A percentile compares a stretch with the other conserved stretches of the same genome.
Conservation (phyloP, 2,888 invertebrate genomes). For the Quadriops clusia region DNA sequence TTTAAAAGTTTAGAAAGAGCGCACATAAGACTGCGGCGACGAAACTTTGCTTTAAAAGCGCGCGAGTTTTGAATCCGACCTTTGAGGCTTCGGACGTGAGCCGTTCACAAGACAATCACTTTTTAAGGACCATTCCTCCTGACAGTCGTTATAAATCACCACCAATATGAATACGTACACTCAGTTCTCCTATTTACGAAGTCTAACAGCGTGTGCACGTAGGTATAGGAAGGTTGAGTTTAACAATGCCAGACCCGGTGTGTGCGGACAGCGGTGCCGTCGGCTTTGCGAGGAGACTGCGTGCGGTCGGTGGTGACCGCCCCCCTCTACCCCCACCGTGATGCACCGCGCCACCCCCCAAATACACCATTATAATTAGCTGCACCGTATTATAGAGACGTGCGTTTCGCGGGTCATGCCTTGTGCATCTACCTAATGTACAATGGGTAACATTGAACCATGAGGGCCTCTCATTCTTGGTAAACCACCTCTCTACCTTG, state of each 20-base stretch:
- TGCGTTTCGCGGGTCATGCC: background rate
- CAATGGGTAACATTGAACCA: no score
- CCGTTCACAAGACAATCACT: no score
- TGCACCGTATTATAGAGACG: conserved; percentile 13
- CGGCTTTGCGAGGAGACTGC: conserved; percentile 36
- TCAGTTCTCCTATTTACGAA: no score
- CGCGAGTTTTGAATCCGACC: no score
- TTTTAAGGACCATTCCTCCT: no score
- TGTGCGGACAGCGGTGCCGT: conserved; percentile 38
- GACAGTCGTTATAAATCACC: no score
- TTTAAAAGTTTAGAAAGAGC: no score
- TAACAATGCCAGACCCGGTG: conserved; percentile 30
- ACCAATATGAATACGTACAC: conserved; percentile 1
- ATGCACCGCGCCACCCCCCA: conserved; percentile 35
- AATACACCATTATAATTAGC: conserved; percentile 32
- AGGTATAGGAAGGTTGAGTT: conserved; percentile 27
- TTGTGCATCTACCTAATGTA: conserved; percentile 9
- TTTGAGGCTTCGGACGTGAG: no score
- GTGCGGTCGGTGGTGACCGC: conserved; percentile 36
- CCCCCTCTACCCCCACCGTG: conserved; percentile 33
- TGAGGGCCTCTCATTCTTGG: no score
- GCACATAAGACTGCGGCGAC: no score
- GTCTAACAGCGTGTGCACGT: conserved; percentile 13
- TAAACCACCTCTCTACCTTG: no score
- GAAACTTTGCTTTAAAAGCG: no score